Evolutionary conservation across 2,888 invertebrate species (phyloP).

Genomic region (Ceraclea dissimilis): DNA sequence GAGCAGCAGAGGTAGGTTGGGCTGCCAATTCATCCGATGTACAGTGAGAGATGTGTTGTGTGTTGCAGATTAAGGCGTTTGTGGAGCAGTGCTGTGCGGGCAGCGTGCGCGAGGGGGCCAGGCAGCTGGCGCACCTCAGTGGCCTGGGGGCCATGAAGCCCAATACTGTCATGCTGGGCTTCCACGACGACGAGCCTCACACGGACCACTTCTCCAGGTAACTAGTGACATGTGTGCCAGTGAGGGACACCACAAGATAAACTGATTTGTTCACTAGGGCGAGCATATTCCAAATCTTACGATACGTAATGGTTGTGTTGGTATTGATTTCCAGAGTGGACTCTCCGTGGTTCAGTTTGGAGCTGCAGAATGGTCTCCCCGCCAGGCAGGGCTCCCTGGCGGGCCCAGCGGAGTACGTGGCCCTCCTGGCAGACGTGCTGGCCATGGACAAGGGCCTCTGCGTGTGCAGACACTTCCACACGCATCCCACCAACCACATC

Average conservation of each 20-base stretch:
- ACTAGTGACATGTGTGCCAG: too few relatives aligned
- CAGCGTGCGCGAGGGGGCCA: conserved; percentile 81
- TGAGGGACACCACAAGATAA: neutral
- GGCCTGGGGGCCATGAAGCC: conserved; percentile 99
- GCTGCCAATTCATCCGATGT: too few relatives aligned
- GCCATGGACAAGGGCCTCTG: conserved; percentile 93
- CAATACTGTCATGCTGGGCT: conserved; percentile 93
- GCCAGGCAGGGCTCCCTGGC: conserved; percentile 28
- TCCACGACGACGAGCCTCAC: conserved; percentile 71
- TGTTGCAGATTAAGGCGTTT: conserved; percentile 76
- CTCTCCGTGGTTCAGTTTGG: conserved; percentile 54
- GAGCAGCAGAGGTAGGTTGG: too few relatives aligned
- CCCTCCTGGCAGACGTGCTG: conserved; percentile 79
- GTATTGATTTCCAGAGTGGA: conserved; percentile 37
- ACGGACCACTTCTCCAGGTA: conserved; percentile 72
- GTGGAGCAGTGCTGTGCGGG: conserved; percentile 86
- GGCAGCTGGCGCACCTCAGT: conserved; percentile 82
- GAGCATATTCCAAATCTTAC: too few relatives aligned
- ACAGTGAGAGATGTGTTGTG: too few relatives aligned
- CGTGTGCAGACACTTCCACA: conserved; percentile 84
- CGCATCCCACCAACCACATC: conserved; percentile 70
- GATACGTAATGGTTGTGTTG: neutral
- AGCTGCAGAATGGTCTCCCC: conserved; percentile 31
- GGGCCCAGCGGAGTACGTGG: conserved; percentile 62
- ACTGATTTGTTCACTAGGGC: neutral